These are phyloP conservation scores for Paramormyrops kingsleyae DNA, from an alignment of 2,113 vertebrate species.

Conservation along the genomic window DNA sequence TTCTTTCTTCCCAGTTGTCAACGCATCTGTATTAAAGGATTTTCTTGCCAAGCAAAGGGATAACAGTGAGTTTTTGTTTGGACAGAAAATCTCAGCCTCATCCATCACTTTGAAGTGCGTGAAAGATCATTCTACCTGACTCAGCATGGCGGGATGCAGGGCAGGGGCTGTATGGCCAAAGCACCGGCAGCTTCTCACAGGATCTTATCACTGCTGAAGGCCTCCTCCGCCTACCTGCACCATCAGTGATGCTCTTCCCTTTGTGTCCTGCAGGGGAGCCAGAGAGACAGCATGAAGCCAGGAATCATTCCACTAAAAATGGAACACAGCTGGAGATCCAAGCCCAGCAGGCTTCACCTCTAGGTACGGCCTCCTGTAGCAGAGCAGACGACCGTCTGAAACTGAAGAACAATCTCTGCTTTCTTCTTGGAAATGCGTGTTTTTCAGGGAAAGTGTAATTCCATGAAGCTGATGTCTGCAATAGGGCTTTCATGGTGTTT, in stretches of 20 bases:
- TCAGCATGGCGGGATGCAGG: too few species aligned
- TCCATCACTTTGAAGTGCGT: neutral
- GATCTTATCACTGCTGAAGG: neutral
- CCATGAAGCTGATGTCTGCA: neutral
- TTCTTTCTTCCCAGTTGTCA: neutral
- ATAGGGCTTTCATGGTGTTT: neutral
- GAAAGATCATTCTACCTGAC: neutral
- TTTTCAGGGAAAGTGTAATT: neutral
- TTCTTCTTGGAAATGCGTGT: neutral
- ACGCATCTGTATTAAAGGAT: neutral
- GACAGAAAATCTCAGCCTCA: neutral
- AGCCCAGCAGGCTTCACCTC: conserved; percentile 75
- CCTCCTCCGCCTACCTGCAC: neutral
- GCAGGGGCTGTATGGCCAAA: neutral
- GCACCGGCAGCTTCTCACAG: neutral
- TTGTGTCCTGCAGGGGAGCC: conserved; percentile 75
- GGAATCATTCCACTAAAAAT: conserved; percentile 73
- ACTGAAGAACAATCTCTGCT: neutral
- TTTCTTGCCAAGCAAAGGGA: neutral
- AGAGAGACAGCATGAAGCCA: conserved; percentile 88
- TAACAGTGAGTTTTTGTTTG: neutral
- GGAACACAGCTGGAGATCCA: conserved; percentile 80
- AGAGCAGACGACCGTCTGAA: neutral
- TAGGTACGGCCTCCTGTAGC: conserved; percentile 56
- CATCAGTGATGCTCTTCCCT: conserved; percentile 20